phyloP scores from a whole-genome alignment of 2,797 vertebrate species.

The Sciaenops ocellatus region DNA sequence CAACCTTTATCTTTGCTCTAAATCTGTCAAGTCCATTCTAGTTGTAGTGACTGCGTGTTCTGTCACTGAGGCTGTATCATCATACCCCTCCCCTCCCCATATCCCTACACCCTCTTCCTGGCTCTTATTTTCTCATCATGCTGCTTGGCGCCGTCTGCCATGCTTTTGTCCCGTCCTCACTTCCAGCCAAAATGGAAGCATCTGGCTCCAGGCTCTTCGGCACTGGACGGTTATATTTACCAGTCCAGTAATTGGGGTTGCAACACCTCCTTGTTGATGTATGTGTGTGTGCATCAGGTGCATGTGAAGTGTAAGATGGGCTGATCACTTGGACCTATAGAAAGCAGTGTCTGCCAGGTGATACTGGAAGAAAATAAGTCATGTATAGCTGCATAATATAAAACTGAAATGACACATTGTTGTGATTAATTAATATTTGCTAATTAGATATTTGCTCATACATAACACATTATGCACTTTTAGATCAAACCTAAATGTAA shows the following conservation, averaged over 20 bases:
- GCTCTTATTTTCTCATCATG: constrained; percentile 73
- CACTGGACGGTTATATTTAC: constrained; percentile 66
- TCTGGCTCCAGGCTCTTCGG: constrained; percentile 57
- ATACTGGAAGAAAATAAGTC: background rate
- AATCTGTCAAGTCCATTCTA: constrained; percentile 63
- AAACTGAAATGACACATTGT: background rate
- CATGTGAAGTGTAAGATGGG: background rate
- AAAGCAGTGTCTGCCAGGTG: background rate
- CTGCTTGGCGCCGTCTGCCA: constrained; percentile 55
- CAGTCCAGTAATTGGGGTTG: constrained; percentile 56
- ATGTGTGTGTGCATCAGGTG: constrained; percentile 17
- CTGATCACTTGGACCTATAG: background rate
- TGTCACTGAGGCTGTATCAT: constrained; percentile 52
- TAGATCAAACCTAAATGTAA: background rate
- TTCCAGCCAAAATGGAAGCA: constrained; percentile 71
- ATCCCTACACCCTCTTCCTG: constrained; percentile 39
- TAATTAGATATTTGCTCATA: background rate
- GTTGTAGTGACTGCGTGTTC: constrained; percentile 53
- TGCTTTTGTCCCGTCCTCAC: constrained; percentile 61
- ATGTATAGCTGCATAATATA: background rate
- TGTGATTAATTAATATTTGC: background rate
- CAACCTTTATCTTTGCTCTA: constrained; percentile 56
- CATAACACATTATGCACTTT: background rate
- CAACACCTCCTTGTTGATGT: constrained; percentile 35
- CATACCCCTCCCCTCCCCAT: constrained; percentile 7